Base-by-base conservation (phyloP, 2,113 vertebrate genomes). In the Actenoides hombroni region DNA sequence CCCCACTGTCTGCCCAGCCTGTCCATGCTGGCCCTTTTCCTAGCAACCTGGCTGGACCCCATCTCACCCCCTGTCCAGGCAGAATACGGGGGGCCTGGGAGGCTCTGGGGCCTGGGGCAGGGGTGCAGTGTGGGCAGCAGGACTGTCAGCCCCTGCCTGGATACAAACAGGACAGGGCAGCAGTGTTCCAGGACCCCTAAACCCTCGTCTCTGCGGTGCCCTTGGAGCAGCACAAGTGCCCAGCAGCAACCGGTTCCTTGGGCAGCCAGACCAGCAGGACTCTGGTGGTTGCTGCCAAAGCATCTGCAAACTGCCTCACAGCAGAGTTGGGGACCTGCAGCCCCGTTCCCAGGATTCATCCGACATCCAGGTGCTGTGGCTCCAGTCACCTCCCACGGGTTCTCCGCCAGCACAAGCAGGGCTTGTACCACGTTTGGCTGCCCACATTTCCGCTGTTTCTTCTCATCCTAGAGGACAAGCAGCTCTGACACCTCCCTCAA, bases 201-300 rank as follows among this genome's bases (percentile, higher is more conserved):
- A 51, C 44, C 60, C 35, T 37, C 23, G 8, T 71, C 56, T 21
- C 67, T 0, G 0, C 0, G 0, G 48, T 28, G 33, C 51, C 33
- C 33, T 64, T 3, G 2, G 75, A 53, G 65, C 70, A 75, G 57
- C 2, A 0, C 23, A 5, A 26, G 54, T 2, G 3, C 37, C 15
- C 3, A 5, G 54, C 3, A 26, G 7, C 13, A 11, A 4, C 15
- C 5, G 2, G 2, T 4, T 8, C 49, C 57, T 35, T 3, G 10
- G 42, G 76, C 67, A 40, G 71, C 89, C 2, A 2, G 56, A 21
- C 53, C 1, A 2, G 80, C 33, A 13, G 63, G 73, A 23, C 26
- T 60, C 42, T 46, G 83, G 53, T 10, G 6, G 20, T 63, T 14
- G 61, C 56, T 39, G 28, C 68, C 18, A 2, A 17, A 76, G 83